Evolutionary conservation across 2,888 invertebrate genomes (phyloP), one percentile per base, ranked within the genome.

Genomic region (Cosmopolites sordidus): DNA sequence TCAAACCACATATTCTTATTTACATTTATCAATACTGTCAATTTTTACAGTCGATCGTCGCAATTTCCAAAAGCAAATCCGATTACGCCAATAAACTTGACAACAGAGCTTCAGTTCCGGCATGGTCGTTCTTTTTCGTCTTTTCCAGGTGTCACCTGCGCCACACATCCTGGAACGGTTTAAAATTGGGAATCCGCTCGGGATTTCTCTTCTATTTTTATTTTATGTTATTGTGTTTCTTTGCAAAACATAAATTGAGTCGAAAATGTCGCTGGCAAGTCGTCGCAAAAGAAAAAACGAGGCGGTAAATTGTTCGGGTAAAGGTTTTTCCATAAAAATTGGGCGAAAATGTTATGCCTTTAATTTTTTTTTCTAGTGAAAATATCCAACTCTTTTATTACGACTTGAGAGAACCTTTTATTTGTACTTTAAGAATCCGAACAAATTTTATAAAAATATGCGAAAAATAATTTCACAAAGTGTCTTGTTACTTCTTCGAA

Each of bases 141-240:
- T 16, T 41, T 43, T 48, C 33, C 33, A 12, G 42, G 47, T 52
- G 51, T 52, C 51, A 52, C 46, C 51, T 52, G 51, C 47, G 30
- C 29, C 43, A 52, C 46, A 22, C 22, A 8, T 22, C 22, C 22
- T n/a, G 41, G 45, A 51, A 51, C 45, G 43, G 42, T 52, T 46
- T 52, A 16, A 52, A 52, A 52, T 52, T 47, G 51, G 47, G 18
- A 45, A 51, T 51, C 29, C 51, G 15, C 47, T 16, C 9, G 51
- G 42, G 47, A 38, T 52, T 46, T 33, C 45, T 46, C 16, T 14
- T 41, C 42, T 52, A 43, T 51, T 44, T 50, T 30, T 52, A 42
- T 52, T 52, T 47, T 47, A 33, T 41, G 46, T 47, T 47, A 33
- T 51, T 45, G 51, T 51, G 40, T 48, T 45, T 41, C 41, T 22